Percentiles rank a stretch among this genome's conserved stretches.
Evolutionary conservation across 2,888 invertebrate genomes (phyloP).

Genomic region (Mantis religiosa): DNA sequence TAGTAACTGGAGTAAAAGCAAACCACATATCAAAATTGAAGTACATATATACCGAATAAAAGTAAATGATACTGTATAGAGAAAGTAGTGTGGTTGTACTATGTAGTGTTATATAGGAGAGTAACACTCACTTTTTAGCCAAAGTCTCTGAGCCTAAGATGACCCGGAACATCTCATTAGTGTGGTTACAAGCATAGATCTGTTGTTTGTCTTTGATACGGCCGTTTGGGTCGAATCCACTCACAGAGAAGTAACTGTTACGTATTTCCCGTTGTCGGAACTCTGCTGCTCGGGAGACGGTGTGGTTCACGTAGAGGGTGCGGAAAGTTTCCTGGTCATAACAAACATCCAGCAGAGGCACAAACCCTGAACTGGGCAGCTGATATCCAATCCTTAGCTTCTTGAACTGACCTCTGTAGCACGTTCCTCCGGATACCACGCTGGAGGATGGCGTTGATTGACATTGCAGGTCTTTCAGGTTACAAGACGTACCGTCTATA

Average conservation of each 20-base stretch:
- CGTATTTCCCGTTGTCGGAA: neutral
- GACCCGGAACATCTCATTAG: neutral
- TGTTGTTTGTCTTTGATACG: neutral
- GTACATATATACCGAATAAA: no score
- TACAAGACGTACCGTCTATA: neutral
- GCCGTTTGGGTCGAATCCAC: neutral
- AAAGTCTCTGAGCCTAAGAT: neutral
- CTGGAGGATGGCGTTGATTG: neutral
- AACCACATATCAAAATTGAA: no score
- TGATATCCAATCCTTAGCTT: neutral
- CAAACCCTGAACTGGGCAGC: neutral
- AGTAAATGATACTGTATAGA: no score
- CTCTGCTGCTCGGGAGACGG: neutral
- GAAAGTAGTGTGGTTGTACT: no score
- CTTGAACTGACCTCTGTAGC: neutral
- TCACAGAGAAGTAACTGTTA: neutral
- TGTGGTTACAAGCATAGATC: neutral
- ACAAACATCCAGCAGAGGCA: neutral
- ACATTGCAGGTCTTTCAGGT: neutral
- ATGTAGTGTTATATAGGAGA: neutral
- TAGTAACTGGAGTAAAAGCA: no score
- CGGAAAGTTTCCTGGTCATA: conserved; percentile 7
- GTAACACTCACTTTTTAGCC: neutral
- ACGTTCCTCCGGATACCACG: neutral
- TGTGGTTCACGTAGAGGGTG: neutral